Percentiles rank a stretch among this genome's conserved stretches.
These are phyloP conservation scores for Listrodromus nycthemerus DNA, from an alignment of 2,888 invertebrate genomes.

Conservation along the genomic window DNA sequence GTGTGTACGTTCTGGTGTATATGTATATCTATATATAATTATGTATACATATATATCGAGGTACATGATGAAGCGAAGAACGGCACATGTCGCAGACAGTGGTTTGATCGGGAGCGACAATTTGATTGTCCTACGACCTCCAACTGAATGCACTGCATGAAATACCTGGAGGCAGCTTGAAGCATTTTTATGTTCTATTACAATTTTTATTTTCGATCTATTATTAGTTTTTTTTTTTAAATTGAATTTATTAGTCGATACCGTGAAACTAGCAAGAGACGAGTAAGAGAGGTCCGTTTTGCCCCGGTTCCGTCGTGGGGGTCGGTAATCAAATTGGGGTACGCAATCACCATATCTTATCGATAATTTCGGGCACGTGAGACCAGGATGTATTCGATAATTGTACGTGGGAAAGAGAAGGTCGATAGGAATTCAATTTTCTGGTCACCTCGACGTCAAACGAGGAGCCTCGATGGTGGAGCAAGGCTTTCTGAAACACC, in stretches of 20 bases:
- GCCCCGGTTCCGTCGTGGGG: neutral
- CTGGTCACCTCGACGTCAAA: constrained; percentile 55
- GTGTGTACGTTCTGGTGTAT: neutral
- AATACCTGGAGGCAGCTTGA: neutral
- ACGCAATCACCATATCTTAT: constrained; percentile 32
- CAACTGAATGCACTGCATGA: too few species aligned
- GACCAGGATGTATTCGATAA: constrained; percentile 26
- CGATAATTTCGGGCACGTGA: constrained; percentile 18
- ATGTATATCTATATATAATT: too few species aligned
- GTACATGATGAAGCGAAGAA: neutral
- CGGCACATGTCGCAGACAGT: neutral
- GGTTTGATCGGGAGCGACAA: neutral
- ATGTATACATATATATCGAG: constrained; percentile 8
- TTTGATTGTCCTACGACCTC: neutral
- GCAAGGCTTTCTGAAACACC: constrained; percentile 38
- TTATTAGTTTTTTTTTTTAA: too few species aligned
- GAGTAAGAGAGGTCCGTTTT: too few species aligned
- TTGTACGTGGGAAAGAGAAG: constrained; percentile 32
- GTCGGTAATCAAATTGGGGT: neutral
- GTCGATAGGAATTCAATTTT: constrained; percentile 58
- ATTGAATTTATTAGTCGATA: too few species aligned
- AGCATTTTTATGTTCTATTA: neutral
- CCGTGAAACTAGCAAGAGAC: too few species aligned
- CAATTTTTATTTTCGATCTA: neutral
- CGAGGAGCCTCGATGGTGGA: constrained; percentile 26